These are phyloP conservation scores for Chorisops tibialis DNA, from an alignment of 2,888 invertebrate species.

Conservation along the genomic window DNA sequence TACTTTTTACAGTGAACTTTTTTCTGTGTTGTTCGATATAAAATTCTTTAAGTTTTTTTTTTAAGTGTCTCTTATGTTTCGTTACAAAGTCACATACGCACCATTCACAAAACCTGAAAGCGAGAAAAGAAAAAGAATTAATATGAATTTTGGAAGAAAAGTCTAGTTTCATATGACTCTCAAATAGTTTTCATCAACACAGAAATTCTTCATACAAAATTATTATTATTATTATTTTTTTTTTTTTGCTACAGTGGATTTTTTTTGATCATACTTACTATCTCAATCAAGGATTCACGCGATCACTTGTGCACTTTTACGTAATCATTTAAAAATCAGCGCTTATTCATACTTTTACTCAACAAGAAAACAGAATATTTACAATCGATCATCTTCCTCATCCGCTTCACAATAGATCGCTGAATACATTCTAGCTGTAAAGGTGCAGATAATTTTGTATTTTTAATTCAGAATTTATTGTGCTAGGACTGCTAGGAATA, in stretches of 20 bases:
- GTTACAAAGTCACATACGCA: slow-evolving; percentile 35
- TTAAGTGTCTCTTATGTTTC: slow-evolving; percentile 23
- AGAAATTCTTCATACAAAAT: background rate
- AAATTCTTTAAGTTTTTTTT: slow-evolving; percentile 4
- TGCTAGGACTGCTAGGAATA: no score
- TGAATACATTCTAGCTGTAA: slow-evolving; percentile 15
- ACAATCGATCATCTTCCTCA: slow-evolving; percentile 14
- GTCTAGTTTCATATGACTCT: background rate
- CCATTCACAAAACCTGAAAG: slow-evolving; percentile 30
- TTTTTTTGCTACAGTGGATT: no score
- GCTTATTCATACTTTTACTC: slow-evolving; percentile 13
- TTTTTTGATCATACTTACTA: slow-evolving; percentile 9
- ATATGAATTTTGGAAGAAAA: background rate
- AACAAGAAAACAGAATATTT: slow-evolving; percentile 17
- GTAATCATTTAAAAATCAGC: slow-evolving; percentile 2
- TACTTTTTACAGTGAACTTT: no score
- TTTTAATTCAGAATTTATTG: no score
- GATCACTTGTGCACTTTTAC: background rate
- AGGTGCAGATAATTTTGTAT: slow-evolving; percentile 7
- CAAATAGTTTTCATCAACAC: background rate
- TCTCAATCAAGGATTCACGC: slow-evolving; percentile 15
- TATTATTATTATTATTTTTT: background rate
- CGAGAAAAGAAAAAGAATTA: background rate
- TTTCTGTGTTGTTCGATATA: slow-evolving; percentile 1
- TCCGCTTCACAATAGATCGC: slow-evolving; percentile 20